Base-by-base conservation (phyloP, 2,888 invertebrate genomes). In the Anoplius nigerrimus region DNA sequence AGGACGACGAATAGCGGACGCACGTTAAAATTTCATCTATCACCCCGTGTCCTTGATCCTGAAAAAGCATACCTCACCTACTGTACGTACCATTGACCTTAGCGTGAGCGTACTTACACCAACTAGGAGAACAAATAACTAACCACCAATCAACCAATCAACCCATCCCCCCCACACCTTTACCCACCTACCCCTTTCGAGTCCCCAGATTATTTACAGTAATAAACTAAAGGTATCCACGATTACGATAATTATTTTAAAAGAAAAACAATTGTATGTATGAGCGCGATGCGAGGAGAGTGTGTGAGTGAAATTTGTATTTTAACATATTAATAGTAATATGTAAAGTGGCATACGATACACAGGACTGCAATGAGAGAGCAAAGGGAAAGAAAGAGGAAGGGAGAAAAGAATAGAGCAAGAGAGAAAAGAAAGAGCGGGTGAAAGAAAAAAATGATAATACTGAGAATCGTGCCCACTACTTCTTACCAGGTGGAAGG, bases 1-100 rank as follows among this genome's bases (percentile, higher is more conserved):
- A 91, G 78, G 90, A 91, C 82, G 91, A 91, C 83, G 90, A 91
- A 89, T 88, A 88, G 86, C 86, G 85, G 87, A 86, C 85, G 84
- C 85, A 86, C 85, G 85, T 85, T 81, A 84, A 86, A 86, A 86
- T 87, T 86, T 87, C 87, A 87, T 87, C 87, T 85, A 84, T 85
- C 87, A 87, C 85, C 86, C 87, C 87, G 87, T 88, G 88, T 88
- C 88, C 88, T 88, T 87, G 84, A 87, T 86, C 86, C 85, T 84
- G 84, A 87, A 53, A 34, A 79, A 85, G 86, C 87, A 86, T 87
- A 87, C 86, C 89, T 89, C 88, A 88, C 89, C 89, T 89, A 89
- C 88, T 89, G 89, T 89, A 89, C 88, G 89, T 89, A 89, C 88
- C 87, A 88, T 88, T 88, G 87, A 89, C 88, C 88, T 88, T 88